Percentiles rank a stretch among this genome's conserved stretches.
phyloP scores from a whole-genome alignment of 2,888 invertebrate species.

The Acleris sparsana region DNA sequence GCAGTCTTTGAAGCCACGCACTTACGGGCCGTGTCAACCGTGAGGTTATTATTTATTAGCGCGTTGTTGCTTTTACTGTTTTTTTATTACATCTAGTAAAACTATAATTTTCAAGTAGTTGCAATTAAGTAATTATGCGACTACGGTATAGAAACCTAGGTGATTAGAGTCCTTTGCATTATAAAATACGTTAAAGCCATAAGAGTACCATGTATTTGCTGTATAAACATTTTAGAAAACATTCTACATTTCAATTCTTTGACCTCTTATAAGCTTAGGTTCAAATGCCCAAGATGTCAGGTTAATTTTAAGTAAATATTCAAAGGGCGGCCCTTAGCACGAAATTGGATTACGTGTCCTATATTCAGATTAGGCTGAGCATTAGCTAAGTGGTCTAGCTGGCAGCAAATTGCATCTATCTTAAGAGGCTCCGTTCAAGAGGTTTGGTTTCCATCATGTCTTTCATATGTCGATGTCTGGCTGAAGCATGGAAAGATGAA shows the following conservation, averaged over 20 bases:
- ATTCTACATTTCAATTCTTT: no score
- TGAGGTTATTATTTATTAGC: no score
- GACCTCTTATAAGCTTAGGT: not conserved
- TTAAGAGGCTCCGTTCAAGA: slow-evolving; percentile 21
- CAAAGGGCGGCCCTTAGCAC: not conserved
- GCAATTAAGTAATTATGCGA: no score
- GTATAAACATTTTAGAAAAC: not conserved
- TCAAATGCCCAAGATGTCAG: slow-evolving; percentile 43
- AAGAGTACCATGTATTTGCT: no score
- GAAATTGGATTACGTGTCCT: slow-evolving; percentile 13
- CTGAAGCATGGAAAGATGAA: not conserved
- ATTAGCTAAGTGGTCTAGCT: slow-evolving; percentile 35
- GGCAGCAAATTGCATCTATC: slow-evolving; percentile 35
- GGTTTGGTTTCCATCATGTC: slow-evolving; percentile 8
- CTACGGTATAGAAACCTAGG: no score
- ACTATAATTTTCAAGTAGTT: no score
- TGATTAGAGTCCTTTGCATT: no score
- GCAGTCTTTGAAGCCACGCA: no score
- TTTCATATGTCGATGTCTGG: slow-evolving; percentile 2
- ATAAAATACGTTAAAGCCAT: no score
- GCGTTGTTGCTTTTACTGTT: no score
- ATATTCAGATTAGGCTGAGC: slow-evolving; percentile 31
- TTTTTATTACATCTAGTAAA: no score
- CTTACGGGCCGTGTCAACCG: no score
- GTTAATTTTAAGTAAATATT: slow-evolving; percentile 41